Conservation (phyloP, 2,113 vertebrate species). For the Sminthopsis crassicaudata region DNA sequence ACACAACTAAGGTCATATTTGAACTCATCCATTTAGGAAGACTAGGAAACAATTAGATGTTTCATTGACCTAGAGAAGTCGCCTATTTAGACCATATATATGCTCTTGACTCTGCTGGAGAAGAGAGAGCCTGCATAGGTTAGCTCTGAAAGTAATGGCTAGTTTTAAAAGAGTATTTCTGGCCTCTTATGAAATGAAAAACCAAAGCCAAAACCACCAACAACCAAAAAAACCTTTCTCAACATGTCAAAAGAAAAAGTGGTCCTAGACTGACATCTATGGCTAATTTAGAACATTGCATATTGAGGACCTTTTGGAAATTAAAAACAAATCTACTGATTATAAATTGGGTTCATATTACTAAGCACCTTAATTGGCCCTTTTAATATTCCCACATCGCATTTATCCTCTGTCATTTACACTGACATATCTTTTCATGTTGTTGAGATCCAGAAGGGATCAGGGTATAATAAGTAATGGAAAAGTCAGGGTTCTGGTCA, state of each 20-base stretch:
- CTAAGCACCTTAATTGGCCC: background rate
- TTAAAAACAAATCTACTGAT: background rate
- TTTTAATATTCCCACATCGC: background rate
- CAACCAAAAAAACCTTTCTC: background rate
- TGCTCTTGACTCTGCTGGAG: background rate
- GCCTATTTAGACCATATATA: background rate
- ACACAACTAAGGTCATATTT: no score
- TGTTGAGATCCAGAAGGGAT: background rate
- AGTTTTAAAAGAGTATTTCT: background rate
- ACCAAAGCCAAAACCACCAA: background rate
- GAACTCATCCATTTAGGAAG: background rate
- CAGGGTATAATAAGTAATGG: background rate
- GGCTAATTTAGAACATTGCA: conserved; percentile 52
- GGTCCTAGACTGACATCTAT: conserved; percentile 79
- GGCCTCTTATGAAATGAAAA: background rate
- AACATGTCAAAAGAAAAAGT: accelerated
- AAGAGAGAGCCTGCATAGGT: background rate
- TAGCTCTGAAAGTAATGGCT: background rate
- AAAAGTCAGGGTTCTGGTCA: background rate
- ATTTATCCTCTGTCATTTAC: background rate
- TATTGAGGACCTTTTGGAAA: background rate
- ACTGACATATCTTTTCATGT: background rate
- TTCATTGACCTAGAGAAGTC: background rate
- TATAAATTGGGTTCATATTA: background rate
- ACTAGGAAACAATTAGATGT: background rate